Evolutionary conservation across 2,888 invertebrate genomes (phyloP), one percentile per base, ranked within the genome.

Genomic region (Noctuana brunneofusca): DNA sequence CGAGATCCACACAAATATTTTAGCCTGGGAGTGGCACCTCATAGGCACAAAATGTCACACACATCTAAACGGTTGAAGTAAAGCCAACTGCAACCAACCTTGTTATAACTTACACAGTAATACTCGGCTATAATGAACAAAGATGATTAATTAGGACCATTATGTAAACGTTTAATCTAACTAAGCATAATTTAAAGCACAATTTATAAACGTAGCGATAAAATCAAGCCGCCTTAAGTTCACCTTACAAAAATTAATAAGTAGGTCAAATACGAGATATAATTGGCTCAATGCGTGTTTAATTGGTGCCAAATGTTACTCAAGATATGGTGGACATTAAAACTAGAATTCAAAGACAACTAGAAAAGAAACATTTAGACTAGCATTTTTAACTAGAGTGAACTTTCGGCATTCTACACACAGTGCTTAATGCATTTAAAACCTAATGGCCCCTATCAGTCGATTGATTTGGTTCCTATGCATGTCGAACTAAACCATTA

Each of bases 1-100:
- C 73, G 64, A 38, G 62, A 74, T 75, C 72, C 73, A 73, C 75
- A 82, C 80, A 76, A 83, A 84, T 84, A 83, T 84, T 84, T 83
- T 74, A 81, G 76, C 66, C 73, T 77, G 82, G 86, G 84, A 84
- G 84, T 83, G 84, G 83, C 84, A 76, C 76, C 74, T 78, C 74
- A 72, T 75, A 76, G 74, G 76, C 76, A 79, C 79, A 76, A 78
- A 75, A 77, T 75, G 74, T 76, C 72, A 62, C 48, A 52, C 53
- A 62, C 55, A 62, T 62, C 49, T 41, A 49, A 55, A 27, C 55
- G 41, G 41, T 55, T 55, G 49, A 50, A 62, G 20, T 62, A 55
- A 48, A 54, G 46, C 27, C 35, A 49, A 49, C 22, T 55, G 60
- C 55, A 62, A 41, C 55, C 41, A 55, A 49, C 38, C 20, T 54